Evolutionary conservation across 2,113 vertebrate genomes (phyloP), one percentile per base, ranked within the genome.

Genomic region (Pachyramphus minor): DNA sequence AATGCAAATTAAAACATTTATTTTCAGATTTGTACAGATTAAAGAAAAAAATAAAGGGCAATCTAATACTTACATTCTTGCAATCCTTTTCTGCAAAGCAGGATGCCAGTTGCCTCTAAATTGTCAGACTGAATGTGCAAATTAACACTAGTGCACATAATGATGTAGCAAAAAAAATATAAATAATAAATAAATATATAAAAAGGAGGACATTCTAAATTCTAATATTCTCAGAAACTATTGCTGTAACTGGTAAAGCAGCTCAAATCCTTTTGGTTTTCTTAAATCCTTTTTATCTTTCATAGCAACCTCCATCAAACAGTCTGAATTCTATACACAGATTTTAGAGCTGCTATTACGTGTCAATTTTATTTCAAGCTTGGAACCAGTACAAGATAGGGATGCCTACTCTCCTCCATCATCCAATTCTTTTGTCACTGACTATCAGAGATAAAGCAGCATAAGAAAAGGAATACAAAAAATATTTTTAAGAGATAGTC

Each of bases 341-440:
- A 81, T 93, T 53, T 87, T 63, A 83, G 42, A 90, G 42, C 44
- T 83, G 47, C 60, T 78, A 56, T 90, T 80, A 85, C 4, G 10
- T 35, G 37, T 80, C 37, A 68, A 72, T 85, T 93, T 93, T 91
- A 77, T 87, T 92, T 93, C 94, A 85, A 12, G 39, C n/a, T 80
- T 93, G 82, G 58, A 95, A 91, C 33, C 37, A 69, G 19, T 80
- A 80, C 31, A 76, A 95, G 82, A 77, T 13, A 90, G 44, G 22
- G 92, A 89, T 83, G 21, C 44, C 12, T 87, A 74, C 41, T 87
- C 55, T 71, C 39, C 71, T 93, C 69, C 67, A 93, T 72, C 82
- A 93, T 52, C 44, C 47, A 85, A 39, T 89, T 87, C 30, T 82
- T 87, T 80, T 63, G 47, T 42, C 74, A 84, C 5, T 56, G 37